Evolutionary conservation across 2,797 vertebrate genomes (phyloP).

Genomic region (Liasis olivaceus): DNA sequence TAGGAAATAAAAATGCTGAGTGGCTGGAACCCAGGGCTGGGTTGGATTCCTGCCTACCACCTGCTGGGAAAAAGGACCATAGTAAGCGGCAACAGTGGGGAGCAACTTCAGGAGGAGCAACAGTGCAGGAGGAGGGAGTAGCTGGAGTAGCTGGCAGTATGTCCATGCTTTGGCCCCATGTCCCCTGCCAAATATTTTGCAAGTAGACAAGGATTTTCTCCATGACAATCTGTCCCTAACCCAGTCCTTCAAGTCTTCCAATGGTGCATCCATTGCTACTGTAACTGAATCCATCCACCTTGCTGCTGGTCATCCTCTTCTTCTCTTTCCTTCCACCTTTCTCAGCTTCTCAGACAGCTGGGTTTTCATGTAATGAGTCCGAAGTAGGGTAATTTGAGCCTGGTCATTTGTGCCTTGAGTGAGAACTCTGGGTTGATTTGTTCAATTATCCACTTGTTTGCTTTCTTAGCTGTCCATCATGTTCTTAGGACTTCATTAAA

Average conservation of each 20-base stretch:
- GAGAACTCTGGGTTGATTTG: neutral
- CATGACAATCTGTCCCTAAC: neutral
- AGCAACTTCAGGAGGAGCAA: too few species aligned
- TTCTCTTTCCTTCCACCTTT: neutral
- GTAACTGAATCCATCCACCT: neutral
- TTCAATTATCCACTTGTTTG: too few species aligned
- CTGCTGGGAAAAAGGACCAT: too few species aligned
- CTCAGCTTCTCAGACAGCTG: neutral
- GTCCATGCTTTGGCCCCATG: too few species aligned
- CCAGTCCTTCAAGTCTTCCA: neutral
- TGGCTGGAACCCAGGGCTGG: too few species aligned
- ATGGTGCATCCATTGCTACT: neutral
- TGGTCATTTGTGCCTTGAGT: neutral
- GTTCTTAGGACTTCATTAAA: neutral
- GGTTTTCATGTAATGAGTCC: neutral
- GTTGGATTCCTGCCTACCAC: too few species aligned
- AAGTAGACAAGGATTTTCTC: neutral
- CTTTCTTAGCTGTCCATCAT: too few species aligned
- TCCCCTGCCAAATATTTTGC: too few species aligned
- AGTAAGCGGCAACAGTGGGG: too few species aligned
- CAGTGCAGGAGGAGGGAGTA: too few species aligned
- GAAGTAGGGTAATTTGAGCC: neutral
- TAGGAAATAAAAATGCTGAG: too few species aligned
- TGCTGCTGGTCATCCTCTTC: neutral
- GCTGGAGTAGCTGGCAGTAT: too few species aligned